Evolutionary conservation across 2,113 vertebrate species (phyloP).

Genomic region (Lampris incognitus): DNA sequence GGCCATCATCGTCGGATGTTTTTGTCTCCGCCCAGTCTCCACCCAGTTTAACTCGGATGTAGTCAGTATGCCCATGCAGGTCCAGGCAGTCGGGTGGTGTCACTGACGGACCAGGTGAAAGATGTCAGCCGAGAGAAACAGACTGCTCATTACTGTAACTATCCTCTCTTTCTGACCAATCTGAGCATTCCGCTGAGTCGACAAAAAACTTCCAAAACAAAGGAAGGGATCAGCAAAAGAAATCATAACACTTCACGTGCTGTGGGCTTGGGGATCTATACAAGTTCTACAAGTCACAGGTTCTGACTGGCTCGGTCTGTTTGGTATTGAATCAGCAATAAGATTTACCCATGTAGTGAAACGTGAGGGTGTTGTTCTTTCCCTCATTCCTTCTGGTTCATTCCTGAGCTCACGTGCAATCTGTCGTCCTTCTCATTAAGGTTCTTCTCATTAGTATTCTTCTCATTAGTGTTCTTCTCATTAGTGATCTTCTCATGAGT

Average conservation of each 20-base stretch:
- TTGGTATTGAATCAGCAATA: slow-evolving; percentile 94
- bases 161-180: slow-evolving; percentile 59
- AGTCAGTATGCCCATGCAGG: slow-evolving; percentile 32
- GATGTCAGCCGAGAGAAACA: background rate
- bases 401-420: slow-evolving; percentile 96
- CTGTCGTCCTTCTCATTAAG: slow-evolving; percentile 70
- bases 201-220: slow-evolving; percentile 57
- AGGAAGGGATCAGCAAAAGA: slow-evolving; percentile 3
- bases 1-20: slow-evolving; percentile 27
- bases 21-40: slow-evolving; percentile 23
- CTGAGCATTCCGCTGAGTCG: slow-evolving; percentile 74
- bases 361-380: slow-evolving; percentile 80
- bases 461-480: slow-evolving; percentile 41
- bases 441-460: slow-evolving; percentile 25
- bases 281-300: slow-evolving; percentile 55
- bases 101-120: slow-evolving; percentile 12
- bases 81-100: slow-evolving; percentile 13
- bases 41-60: slow-evolving; percentile 41
- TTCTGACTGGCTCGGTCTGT: slow-evolving; percentile 74
- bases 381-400: slow-evolving; percentile 84
- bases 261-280: slow-evolving; percentile 15
- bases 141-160: slow-evolving; percentile 27
- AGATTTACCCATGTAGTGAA: slow-evolving; percentile 78
- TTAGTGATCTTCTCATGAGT: too few relatives aligned
- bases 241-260: slow-evolving; percentile 7